Conservation (phyloP, 2,888 invertebrate species). For the Ectropis crepuscularia region DNA sequence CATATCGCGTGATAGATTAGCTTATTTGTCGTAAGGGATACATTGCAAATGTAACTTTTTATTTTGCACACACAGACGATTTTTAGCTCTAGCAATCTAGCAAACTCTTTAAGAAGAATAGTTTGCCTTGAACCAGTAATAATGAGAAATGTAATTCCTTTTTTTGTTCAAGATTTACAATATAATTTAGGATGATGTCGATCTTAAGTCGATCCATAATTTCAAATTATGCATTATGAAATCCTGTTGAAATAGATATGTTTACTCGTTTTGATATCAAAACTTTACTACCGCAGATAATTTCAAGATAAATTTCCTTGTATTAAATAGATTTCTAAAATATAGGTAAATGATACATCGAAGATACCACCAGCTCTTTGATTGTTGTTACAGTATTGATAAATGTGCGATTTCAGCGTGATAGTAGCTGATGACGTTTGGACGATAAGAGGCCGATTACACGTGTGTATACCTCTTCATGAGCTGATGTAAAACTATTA, state of each 20-base stretch:
- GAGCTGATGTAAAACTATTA: conserved; percentile 27
- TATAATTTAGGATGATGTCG: neutral
- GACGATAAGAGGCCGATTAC: conserved; percentile 68
- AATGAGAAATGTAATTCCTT: too few species aligned
- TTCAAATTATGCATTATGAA: too few species aligned
- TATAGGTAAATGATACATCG: conserved; percentile 32
- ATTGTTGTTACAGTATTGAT: conserved; percentile 36
- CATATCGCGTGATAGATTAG: too few species aligned
- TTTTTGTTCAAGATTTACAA: too few species aligned
- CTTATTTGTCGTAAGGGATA: too few species aligned
- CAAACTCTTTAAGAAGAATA: too few species aligned
- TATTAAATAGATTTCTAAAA: conserved; percentile 33
- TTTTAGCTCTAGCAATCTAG: too few species aligned
- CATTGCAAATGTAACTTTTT: too few species aligned
- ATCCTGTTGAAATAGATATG: neutral
- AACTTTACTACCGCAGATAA: conserved; percentile 7
- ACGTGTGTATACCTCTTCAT: conserved; percentile 48
- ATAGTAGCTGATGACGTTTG: conserved; percentile 59
- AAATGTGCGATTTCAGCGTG: conserved; percentile 61
- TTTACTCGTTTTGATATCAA: neutral
- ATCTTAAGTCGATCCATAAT: neutral
- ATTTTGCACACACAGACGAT: too few species aligned
- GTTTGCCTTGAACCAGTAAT: too few species aligned
- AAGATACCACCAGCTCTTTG: conserved; percentile 25
- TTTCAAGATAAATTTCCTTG: conserved; percentile 20